A percentile compares a stretch with the other conserved stretches of the same genome.
phyloP scores from a whole-genome alignment of 2,888 invertebrate species.

The Macaria liturata region DNA sequence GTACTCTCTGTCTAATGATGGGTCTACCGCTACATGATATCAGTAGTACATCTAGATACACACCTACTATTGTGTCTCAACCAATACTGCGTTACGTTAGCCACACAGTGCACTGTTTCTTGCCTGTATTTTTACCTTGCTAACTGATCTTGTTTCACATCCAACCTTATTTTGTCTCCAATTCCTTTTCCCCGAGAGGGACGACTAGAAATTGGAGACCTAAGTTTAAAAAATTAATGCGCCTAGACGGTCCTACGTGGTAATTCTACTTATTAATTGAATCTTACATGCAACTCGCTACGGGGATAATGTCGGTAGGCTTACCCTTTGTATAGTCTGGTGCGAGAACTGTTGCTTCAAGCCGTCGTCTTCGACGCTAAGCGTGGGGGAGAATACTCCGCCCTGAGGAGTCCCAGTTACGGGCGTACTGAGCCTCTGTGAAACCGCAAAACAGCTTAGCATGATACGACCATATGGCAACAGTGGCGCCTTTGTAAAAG shows the following conservation, averaged over 20 bases:
- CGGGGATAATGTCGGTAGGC: constrained; percentile 48
- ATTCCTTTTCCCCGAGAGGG: constrained; percentile 77
- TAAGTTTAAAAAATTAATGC: constrained; percentile 68
- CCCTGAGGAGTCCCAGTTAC: constrained; percentile 75
- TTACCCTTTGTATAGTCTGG: constrained; percentile 79
- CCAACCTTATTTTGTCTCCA: constrained; percentile 81
- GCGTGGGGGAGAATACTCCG: constrained; percentile 70
- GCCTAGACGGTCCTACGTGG: constrained; percentile 54
- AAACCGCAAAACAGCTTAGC: constrained; percentile 34
- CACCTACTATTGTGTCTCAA: constrained; percentile 38
- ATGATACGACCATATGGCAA: constrained; percentile 3
- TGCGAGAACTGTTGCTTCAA: constrained; percentile 78
- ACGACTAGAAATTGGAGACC: constrained; percentile 77
- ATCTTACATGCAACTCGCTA: constrained; percentile 54
- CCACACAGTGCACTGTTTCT: constrained; percentile 68
- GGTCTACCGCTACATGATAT: constrained; percentile 3
- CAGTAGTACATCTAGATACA: constrained; percentile 33
- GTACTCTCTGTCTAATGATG: too few relatives aligned
- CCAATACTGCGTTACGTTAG: constrained; percentile 54
- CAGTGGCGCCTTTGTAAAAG: background rate
- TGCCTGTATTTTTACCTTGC: constrained; percentile 72
- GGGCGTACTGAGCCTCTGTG: constrained; percentile 74
- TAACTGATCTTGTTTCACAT: constrained; percentile 77
- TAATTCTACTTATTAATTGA: constrained; percentile 40
- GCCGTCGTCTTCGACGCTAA: constrained; percentile 75